These are phyloP conservation scores for Semaprochilodus insignis DNA, from an alignment of 2,797 vertebrate genomes.

Conservation along the genomic window DNA sequence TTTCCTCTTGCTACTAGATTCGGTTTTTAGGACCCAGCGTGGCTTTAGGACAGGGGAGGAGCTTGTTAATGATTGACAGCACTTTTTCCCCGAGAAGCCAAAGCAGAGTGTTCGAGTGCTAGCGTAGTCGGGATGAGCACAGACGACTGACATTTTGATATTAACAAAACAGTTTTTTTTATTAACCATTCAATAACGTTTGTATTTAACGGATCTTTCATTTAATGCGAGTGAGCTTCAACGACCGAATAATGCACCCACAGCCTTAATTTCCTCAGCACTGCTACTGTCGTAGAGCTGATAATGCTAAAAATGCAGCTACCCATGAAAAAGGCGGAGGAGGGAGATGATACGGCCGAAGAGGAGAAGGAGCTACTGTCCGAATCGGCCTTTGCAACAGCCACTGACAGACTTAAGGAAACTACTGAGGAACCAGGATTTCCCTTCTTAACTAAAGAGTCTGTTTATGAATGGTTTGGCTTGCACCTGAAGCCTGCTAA, in stretches of 20 bases:
- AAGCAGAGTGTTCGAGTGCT: conserved; percentile 46
- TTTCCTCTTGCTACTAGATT: neutral
- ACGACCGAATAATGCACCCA: conserved; percentile 58
- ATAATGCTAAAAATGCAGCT: conserved; percentile 94
- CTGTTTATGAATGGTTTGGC: conserved; percentile 93
- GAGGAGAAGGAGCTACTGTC: conserved; percentile 69
- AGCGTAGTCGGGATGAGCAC: conserved; percentile 31
- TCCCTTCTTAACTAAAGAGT: conserved; percentile 82
- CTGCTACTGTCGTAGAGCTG: conserved; percentile 70
- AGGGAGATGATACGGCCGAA: conserved; percentile 72
- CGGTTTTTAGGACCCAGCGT: conserved; percentile 53
- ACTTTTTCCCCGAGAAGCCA: conserved; percentile 28
- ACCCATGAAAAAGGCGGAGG: conserved; percentile 82
- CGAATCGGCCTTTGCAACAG: conserved; percentile 64
- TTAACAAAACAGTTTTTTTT: conserved; percentile 49
- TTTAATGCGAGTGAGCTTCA: neutral
- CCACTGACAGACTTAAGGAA: conserved; percentile 58
- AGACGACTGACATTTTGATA: conserved; percentile 64
- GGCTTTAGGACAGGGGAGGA: conserved; percentile 43
- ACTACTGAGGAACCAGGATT: conserved; percentile 8
- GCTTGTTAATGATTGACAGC: conserved; percentile 53
- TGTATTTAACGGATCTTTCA: neutral
- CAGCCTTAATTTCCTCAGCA: conserved; percentile 48
- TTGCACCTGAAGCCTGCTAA: conserved; percentile 87
- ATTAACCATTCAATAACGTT: neutral